A percentile compares a stretch with the other conserved stretches of the same genome.
Evolutionary conservation across 2,113 vertebrate species (phyloP).

Genomic region (Chaetodon auriga): DNA sequence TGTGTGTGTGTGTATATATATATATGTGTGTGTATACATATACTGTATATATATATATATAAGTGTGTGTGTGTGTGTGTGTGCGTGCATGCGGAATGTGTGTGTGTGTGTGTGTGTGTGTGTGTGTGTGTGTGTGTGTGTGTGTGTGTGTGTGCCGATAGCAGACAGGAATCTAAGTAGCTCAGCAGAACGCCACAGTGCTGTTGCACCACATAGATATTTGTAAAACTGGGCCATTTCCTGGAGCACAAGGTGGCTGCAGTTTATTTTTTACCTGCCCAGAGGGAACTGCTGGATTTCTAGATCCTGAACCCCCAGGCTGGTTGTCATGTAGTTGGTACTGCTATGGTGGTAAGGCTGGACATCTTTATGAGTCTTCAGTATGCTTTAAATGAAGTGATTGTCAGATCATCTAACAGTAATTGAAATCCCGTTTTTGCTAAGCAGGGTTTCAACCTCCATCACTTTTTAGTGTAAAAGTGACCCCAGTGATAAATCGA

Average conservation of each 20-base stretch:
- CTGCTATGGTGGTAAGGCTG: background rate
- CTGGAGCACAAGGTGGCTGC: background rate
- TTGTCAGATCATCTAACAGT: background rate
- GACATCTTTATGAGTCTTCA: background rate
- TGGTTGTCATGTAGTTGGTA: background rate
- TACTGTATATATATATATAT: too few species aligned
- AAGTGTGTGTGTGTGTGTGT: too few species aligned
- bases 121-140: too few species aligned
- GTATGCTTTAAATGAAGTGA: background rate
- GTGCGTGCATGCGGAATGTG: too few species aligned
- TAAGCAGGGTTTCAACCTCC: too few species aligned
- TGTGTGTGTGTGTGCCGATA: background rate
- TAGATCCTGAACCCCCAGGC: background rate
- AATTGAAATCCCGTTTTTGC: background rate
- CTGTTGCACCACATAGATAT: background rate
- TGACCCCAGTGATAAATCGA: too few species aligned
- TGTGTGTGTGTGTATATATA: too few species aligned
- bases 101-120: background rate
- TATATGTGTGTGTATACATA: too few species aligned
- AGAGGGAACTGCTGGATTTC: background rate
- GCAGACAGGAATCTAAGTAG: background rate
- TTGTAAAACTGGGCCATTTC: constrained; percentile 4
- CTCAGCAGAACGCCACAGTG: background rate
- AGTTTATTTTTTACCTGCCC: constrained; percentile 6
- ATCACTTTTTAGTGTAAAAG: too few species aligned